Percentiles rank a stretch among this genome's conserved stretches.
Conservation (phyloP, 1,140 invertebrate species). For the Drosophila sulfurigaster region DNA sequence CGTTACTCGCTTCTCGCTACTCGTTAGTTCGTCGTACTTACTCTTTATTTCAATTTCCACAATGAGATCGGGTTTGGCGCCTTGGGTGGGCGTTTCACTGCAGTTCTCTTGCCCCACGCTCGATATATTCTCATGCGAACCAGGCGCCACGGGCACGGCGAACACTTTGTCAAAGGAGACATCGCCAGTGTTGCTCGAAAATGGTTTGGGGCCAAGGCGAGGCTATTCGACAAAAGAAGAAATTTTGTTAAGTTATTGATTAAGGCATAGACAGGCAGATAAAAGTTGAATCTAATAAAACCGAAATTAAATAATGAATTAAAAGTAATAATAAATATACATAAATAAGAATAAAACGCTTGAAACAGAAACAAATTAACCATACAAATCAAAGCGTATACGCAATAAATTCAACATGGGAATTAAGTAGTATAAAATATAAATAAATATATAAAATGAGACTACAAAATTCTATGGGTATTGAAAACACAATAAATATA, state of each 20-base stretch:
- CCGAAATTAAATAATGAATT: neutral
- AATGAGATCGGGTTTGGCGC: conserved; percentile 76
- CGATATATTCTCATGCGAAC: conserved; percentile 85
- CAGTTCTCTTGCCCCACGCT: conserved; percentile 63
- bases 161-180: conserved; percentile 93
- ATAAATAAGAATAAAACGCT: neutral
- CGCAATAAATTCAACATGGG: too few relatives aligned
- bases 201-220: conserved; percentile 92
- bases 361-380: neutral
- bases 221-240: conserved; percentile 86
- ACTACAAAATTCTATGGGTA: too few relatives aligned
- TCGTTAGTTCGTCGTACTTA: conserved; percentile 29
- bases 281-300: conserved; percentile 1
- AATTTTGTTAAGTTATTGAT: neutral
- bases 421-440: too few relatives aligned
- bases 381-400: neutral
- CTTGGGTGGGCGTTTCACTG: conserved; percentile 40
- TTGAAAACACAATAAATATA: too few relatives aligned
- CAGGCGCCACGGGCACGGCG: conserved; percentile 90
- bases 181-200: conserved; percentile 90
- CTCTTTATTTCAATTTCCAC: conserved; percentile 84
- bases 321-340: neutral
- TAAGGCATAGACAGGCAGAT: neutral
- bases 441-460: too few relatives aligned
- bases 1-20: neutral